Evolutionary conservation across 1,140 invertebrate genomes (phyloP).

Genomic region (Ditylenchus dipsaci): DNA sequence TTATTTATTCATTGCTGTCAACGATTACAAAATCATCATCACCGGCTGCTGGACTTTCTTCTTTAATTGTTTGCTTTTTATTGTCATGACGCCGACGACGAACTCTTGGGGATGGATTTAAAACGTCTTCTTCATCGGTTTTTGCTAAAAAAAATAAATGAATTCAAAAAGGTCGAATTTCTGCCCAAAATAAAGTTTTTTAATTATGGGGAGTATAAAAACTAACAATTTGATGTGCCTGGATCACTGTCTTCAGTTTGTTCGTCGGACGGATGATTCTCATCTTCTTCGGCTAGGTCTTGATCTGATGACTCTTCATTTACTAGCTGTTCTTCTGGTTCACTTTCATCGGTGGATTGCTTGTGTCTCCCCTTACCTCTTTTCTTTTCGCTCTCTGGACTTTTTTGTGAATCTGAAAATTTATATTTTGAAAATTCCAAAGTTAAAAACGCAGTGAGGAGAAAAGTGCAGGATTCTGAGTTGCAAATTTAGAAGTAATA

Average conservation of each 20-base stretch:
- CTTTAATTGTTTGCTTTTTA: neutral
- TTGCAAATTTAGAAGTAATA: too few relatives aligned
- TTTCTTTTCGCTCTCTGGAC: too few relatives aligned
- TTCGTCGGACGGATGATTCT: neutral
- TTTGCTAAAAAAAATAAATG: neutral
- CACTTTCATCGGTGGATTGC: too few relatives aligned
- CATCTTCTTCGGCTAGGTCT: neutral
- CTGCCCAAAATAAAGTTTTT: neutral
- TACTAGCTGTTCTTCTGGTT: too few relatives aligned
- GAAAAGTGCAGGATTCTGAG: too few relatives aligned
- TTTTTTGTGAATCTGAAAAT: too few relatives aligned
- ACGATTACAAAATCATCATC: neutral
- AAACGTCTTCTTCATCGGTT: neutral
- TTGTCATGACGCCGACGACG: neutral
- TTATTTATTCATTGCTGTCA: neutral
- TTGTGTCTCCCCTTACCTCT: too few relatives aligned
- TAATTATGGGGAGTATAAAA: neutral
- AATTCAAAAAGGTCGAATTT: neutral
- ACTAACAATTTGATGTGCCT: neutral
- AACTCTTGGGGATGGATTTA: neutral
- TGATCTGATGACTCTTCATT: too few relatives aligned
- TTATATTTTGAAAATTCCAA: too few relatives aligned
- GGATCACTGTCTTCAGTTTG: neutral
- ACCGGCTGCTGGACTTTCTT: neutral
- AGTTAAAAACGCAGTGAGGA: too few relatives aligned